phyloP scores from a whole-genome alignment of 2,113 vertebrate species.

The Rynchops niger region DNA sequence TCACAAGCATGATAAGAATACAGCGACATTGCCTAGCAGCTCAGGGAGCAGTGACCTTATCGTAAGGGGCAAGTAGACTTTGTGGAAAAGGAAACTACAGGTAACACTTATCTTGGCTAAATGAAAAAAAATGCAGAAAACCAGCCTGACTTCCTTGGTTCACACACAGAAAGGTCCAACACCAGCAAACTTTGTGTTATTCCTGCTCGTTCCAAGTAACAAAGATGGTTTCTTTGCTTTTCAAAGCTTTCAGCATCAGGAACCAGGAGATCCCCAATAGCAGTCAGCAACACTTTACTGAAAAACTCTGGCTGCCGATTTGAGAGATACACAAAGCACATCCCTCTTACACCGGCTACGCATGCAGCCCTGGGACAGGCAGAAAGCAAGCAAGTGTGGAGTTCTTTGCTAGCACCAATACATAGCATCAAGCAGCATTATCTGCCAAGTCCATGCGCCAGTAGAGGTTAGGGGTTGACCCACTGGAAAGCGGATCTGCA shows the following conservation, averaged over 20 bases:
- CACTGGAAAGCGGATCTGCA: no score
- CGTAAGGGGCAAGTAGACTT: not conserved
- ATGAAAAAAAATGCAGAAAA: not conserved
- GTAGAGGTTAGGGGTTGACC: no score
- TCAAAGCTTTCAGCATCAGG: not conserved
- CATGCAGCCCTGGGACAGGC: not conserved
- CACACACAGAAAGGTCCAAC: not conserved
- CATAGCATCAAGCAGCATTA: no score
- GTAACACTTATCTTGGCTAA: not conserved
- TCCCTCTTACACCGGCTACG: accelerated
- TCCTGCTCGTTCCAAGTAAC: not conserved
- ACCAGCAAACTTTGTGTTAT: not conserved
- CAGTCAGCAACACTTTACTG: not conserved
- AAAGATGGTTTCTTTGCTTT: not conserved
- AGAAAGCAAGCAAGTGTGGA: not conserved
- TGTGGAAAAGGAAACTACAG: not conserved
- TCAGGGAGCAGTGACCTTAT: not conserved
- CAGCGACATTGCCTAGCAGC: not conserved
- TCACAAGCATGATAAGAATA: not conserved
- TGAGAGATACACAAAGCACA: not conserved
- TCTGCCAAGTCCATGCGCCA: accelerated
- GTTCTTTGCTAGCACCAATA: no score
- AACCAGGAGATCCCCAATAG: accelerated
- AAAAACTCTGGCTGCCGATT: accelerated
- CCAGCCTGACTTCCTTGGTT: not conserved